Base-by-base conservation (phyloP, 2,113 vertebrate genomes). In the Candoia aspera region DNA sequence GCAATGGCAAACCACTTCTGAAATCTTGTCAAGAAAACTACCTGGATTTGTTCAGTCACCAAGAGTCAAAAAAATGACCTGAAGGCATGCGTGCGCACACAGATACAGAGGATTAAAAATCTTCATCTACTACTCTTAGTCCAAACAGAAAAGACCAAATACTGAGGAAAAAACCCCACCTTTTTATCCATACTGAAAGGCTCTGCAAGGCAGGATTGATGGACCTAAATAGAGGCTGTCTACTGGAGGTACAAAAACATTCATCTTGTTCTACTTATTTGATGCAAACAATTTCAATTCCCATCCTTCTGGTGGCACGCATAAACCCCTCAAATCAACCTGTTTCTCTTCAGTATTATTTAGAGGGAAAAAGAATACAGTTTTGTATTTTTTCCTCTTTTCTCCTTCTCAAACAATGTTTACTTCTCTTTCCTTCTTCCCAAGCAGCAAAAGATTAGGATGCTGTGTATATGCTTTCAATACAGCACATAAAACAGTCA, bases 91-190 rank as follows among this genome's bases (percentile, higher is more conserved):
- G 0, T 9, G 0, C n/a, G 17, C 13, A 9, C 6, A 49, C 49
- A 49, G 3, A 49, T 8, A 49, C 49, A 49, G 4, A 49, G 49
- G 49, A 49, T 49, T 49, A 49, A 2, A 33, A 6, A 73, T 90
- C 59, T 83, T 53, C 89, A 64, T 33, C 49, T 79, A 6, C 54
- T 87, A 4, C 53, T 68, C 53, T 59, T 92, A 90, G 91, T 64
- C 83, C 12, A 33, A 92, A 60, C 55, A 95, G 90, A 79, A 89
- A 54, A 42, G 84, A 92, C 9, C 2, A 4, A 79, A 93, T 86
- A 13, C 8, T 86, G 0, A 91, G 54, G 24, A 88, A 24, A 83
- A 15, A 21, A 68, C 1, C 0, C 0, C 57, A 60, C 6, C 33
- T 8, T 46, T 53, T 84, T 29, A 58, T 46, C 53, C 91, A 73